Evolutionary conservation across 2,888 invertebrate species (phyloP), one percentile per base, ranked within the genome.

Genomic region (Ophioninae sp.): DNA sequence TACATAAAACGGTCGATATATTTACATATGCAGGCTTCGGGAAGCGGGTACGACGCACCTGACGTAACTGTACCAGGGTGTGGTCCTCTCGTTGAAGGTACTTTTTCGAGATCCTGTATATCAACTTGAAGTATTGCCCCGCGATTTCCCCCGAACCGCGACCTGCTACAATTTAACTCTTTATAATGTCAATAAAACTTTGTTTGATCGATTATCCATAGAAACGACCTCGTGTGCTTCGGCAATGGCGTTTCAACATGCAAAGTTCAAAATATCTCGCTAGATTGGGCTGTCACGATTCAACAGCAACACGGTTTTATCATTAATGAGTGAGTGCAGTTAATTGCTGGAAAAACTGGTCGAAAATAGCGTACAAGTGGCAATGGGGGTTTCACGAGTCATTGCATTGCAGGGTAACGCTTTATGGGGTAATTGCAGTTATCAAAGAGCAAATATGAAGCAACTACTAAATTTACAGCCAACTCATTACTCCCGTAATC

Each of bases 141-240:
- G 7, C 69, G 8, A 7, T 6, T 13, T 13, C n/a, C 23, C 64
- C 37, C 64, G 59, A 44, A 21, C 23, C 72, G 21, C 59, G 72
- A 67, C 73, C 68, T 62, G 10, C 39, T 57, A 64, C 64, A 57
- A 65, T 83, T 70, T 65, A 70, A 69, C 80, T 69, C 50, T 57
- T 76, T 39, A 21, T 41, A 56, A 23, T 41, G 74, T 65, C 68
- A 61, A 76, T 62, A 37, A 30, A 68, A 81, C 70, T 81, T 73
- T 81, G 84, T 81, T 84, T 57, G 72, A 81, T 84, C 84, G 84
- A 84, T 84, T 81, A 81, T 76, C 84, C 84, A 81, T 84, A 79
- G 84, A 73, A 72, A 84, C 81, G 84, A 81, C 81, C 81, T 79
- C 81, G 67, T 70, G 30, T 68, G 13, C 59, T 50, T 80, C 41